phyloP scores from a whole-genome alignment of 2,888 invertebrate species.

The Microctonus aethiopoides region DNA sequence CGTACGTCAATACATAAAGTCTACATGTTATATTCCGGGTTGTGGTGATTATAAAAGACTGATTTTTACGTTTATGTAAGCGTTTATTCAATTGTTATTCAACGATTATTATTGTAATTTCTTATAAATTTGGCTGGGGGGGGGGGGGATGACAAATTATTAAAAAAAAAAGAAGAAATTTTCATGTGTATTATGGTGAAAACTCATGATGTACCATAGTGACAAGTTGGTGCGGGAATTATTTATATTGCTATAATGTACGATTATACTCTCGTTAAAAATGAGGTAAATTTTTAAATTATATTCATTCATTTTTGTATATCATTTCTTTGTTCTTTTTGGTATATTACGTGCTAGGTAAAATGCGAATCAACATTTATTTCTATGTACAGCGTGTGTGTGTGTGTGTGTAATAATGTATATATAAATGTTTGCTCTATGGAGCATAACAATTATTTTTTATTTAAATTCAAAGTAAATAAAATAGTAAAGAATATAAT shows the following conservation, averaged over 20 bases:
- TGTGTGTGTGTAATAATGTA: neutral
- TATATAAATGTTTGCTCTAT: neutral
- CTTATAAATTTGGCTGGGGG: slow-evolving; percentile 1
- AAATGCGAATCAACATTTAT: neutral
- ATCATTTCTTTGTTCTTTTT: neutral
- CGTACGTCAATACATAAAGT: slow-evolving; percentile 33
- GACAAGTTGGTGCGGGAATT: slow-evolving; percentile 48
- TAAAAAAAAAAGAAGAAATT: neutral
- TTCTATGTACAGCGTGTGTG: neutral
- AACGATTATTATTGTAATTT: neutral
- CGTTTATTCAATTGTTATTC: neutral
- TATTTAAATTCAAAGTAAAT: too few relatives aligned
- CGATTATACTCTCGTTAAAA: slow-evolving; percentile 45
- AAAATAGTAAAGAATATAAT: too few relatives aligned
- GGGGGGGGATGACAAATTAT: neutral
- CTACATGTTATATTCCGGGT: neutral
- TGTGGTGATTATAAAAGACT: neutral
- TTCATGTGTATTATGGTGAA: slow-evolving; percentile 49
- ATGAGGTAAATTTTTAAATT: slow-evolving; percentile 43
- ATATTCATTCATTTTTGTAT: slow-evolving; percentile 1
- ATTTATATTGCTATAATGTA: slow-evolving; percentile 42
- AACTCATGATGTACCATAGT: slow-evolving; percentile 56
- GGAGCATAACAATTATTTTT: neutral
- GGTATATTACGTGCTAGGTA: neutral
- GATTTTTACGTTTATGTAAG: neutral